Evolutionary conservation across 2,888 invertebrate genomes (phyloP).

Genomic region (Perizoma flavofasciatum): DNA sequence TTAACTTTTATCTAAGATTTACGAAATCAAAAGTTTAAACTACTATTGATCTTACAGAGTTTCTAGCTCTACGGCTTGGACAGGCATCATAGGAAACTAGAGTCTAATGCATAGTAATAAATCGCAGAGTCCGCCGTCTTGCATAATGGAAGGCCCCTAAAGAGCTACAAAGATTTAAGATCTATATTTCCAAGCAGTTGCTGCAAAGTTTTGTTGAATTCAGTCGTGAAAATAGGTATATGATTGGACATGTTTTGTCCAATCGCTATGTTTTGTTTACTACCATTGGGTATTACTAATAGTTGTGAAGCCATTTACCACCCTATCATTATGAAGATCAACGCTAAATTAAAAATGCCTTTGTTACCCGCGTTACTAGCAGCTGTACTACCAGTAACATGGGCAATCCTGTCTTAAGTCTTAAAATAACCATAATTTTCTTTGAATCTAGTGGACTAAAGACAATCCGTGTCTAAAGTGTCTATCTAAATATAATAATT

Average conservation of each 20-base stretch:
- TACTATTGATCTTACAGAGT: too few species aligned
- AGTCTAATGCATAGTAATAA: slow-evolving; percentile 14
- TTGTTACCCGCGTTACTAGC: too few species aligned
- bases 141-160: slow-evolving; percentile 8
- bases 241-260: too few species aligned
- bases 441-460: slow-evolving; percentile 30
- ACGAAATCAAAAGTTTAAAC: too few species aligned
- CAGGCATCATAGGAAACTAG: slow-evolving; percentile 1
- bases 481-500: slow-evolving; percentile 25
- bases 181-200: slow-evolving; percentile 7
- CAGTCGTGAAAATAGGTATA: too few species aligned
- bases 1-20: too few species aligned
- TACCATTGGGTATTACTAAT: slow-evolving; percentile 7
- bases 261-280: neutral
- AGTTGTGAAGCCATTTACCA: slow-evolving; percentile 27
- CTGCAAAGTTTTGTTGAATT: slow-evolving; percentile 1
- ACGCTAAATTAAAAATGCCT: slow-evolving; percentile 31
- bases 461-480: slow-evolving; percentile 18
- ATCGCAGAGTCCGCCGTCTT: neutral
- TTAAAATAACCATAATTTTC: slow-evolving; percentile 27
- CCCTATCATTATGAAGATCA: slow-evolving; percentile 19
- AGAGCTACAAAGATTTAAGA: slow-evolving; percentile 7
- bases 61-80: slow-evolving; percentile 3
- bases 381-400: too few species aligned
- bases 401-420: slow-evolving; percentile 14